Evolutionary conservation across 2,113 vertebrate genomes (phyloP), one percentile per base, ranked within the genome.

Genomic region (Trogon surrucura): DNA sequence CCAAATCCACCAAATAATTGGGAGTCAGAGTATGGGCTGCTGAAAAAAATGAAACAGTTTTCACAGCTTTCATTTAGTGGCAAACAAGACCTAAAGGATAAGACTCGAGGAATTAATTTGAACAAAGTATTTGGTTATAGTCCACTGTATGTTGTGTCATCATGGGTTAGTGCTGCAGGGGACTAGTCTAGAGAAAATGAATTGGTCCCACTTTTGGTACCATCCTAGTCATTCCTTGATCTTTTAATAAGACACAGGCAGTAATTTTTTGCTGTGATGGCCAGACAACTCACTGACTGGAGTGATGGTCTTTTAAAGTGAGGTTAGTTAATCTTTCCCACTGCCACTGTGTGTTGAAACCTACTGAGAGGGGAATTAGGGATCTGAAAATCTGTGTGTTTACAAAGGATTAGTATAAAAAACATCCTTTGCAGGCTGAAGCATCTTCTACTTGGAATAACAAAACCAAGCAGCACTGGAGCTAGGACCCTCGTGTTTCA

Each of bases 331-430:
- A 69, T 93, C 57, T 90, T 95, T 77, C 27, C 50, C 41, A 53
- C 26, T 58, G 61, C 10, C 56, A 41, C 38, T 75, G 61, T 32
- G 6, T 34, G 11, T 41, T 38, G 85, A 91, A 95, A 96, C 65
- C 50, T 91, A 44, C 87, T 91, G 92, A 65, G 22, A 56, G 29
- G 18, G 41, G 84, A 96, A 93, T 93, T 85, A 87, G 16, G 14
- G 57, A 91, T 85, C 50, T 36, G 74, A 69, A 89, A 93, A 93
- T 77, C 62, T 77, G 7, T 44, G 48, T 82, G 26, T 85, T 96
- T 90, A 90, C 5, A 11, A 88, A 90, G 47, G 60, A 88, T 90
- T 95, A 90, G 19, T 23, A 62, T 70, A 73, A 85, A 94, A 41
- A 88, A 65, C 21, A 54, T 95, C 67, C 45, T 89, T 48, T 69